These are phyloP conservation scores for Gallinago media DNA, from an alignment of 2,113 vertebrate genomes.

Conservation along the genomic window DNA sequence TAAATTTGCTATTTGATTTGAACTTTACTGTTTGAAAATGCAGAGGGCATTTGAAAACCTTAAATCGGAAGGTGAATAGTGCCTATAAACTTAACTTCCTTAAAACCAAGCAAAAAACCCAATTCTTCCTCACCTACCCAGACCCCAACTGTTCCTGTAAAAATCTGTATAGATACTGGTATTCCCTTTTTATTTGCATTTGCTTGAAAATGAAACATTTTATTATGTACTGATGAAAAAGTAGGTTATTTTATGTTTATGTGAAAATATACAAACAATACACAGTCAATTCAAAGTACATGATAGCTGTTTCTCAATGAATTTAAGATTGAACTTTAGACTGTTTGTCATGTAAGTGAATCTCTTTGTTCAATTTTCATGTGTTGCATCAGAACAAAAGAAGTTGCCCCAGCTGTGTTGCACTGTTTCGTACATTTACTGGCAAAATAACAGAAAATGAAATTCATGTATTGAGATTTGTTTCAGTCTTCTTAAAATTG, in stretches of 20 bases:
- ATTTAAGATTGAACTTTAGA: background rate
- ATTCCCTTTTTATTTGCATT: background rate
- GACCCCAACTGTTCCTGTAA: background rate
- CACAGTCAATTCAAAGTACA: background rate
- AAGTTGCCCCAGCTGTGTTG: background rate
- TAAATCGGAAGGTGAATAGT: background rate
- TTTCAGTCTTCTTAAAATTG: slow-evolving; percentile 53
- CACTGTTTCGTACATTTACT: background rate
- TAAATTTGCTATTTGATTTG: background rate
- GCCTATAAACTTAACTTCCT: background rate
- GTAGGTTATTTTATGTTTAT: background rate
- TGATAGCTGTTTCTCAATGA: background rate
- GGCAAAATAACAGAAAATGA: slow-evolving; percentile 32
- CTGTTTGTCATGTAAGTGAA: background rate
- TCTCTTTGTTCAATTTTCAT: background rate
- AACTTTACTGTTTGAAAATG: background rate
- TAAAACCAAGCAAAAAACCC: background rate
- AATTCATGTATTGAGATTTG: background rate
- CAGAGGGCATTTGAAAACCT: background rate
- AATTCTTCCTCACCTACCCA: background rate
- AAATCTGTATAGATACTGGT: background rate
- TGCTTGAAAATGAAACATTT: background rate
- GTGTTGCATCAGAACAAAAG: slow-evolving; percentile 22
- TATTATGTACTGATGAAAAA: background rate
- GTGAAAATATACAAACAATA: background rate